Evolutionary conservation across 2,888 invertebrate species (phyloP).

Genomic region (Eilema griseolum): DNA sequence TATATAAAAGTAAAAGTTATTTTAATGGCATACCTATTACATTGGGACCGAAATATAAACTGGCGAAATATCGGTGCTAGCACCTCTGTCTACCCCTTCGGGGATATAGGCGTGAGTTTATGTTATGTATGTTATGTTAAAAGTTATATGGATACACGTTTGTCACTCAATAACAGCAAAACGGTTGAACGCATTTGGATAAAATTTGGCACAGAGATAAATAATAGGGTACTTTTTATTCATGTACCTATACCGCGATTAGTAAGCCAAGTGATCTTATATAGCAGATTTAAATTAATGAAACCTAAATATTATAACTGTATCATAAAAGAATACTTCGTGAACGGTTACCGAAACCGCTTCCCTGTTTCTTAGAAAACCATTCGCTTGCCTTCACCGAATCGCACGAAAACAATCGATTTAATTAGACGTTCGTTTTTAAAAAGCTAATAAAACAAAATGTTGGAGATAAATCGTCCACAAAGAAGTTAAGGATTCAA

Average conservation of each 20-base stretch:
- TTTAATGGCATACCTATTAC: no score
- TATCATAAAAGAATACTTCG: not conserved
- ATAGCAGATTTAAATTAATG: no score
- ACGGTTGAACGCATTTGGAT: not conserved
- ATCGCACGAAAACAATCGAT: conserved; percentile 59
- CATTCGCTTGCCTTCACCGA: conserved; percentile 34
- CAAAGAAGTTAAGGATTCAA: conserved; percentile 68
- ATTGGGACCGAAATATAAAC: no score
- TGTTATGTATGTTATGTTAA: no score
- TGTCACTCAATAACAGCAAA: not conserved
- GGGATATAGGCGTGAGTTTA: no score
- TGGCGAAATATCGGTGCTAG: no score
- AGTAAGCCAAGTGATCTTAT: no score
- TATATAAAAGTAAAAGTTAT: not conserved
- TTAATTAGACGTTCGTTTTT: conserved; percentile 63
- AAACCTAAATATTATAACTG: not conserved
- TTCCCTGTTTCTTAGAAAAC: conserved; percentile 25
- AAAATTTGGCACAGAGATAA: not conserved
- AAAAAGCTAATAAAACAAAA: conserved; percentile 56
- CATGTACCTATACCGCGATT: no score
- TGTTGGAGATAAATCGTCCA: conserved; percentile 58
- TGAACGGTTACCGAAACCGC: not conserved
- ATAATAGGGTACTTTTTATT: not conserved
- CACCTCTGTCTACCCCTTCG: no score
- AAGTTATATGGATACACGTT: not conserved